phyloP scores from a whole-genome alignment of 2,113 vertebrate genomes.

The Cyanoderma ruficeps region DNA sequence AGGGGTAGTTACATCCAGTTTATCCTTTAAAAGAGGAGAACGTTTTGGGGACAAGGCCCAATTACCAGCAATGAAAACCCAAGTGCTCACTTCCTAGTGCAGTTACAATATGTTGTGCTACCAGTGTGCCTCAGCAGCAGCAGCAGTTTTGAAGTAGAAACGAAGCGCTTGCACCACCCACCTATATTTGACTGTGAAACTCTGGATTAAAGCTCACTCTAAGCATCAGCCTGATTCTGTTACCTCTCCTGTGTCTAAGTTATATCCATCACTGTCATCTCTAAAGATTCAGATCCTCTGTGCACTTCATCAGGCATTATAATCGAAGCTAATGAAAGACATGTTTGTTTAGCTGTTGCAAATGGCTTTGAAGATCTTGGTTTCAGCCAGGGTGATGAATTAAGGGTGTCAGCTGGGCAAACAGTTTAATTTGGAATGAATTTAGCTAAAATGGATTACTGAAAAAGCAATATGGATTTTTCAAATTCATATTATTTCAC shows the following conservation, averaged over 20 bases:
- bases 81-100: background rate
- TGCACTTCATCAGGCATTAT: background rate
- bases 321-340: background rate
- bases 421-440: conserved; percentile 15
- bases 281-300: background rate
- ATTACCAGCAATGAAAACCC: background rate
- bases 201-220: background rate
- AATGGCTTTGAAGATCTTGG: background rate
- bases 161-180: background rate
- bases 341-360: background rate
- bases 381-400: conserved; percentile 14
- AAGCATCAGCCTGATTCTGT: background rate
- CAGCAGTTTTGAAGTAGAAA: background rate
- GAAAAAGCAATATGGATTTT: background rate
- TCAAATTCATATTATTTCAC: background rate
- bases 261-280: background rate
- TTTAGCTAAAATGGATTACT: background rate
- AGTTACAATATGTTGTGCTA: background rate
- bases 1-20: background rate
- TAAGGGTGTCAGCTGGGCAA: conserved; percentile 5
- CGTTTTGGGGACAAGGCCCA: background rate
- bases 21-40: background rate
- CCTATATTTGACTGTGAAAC: background rate
- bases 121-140: background rate
- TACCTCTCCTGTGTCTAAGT: background rate